Conservation (phyloP, 35 echinoderm and acorn worm genomes). For the Diadema setosum region DNA sequence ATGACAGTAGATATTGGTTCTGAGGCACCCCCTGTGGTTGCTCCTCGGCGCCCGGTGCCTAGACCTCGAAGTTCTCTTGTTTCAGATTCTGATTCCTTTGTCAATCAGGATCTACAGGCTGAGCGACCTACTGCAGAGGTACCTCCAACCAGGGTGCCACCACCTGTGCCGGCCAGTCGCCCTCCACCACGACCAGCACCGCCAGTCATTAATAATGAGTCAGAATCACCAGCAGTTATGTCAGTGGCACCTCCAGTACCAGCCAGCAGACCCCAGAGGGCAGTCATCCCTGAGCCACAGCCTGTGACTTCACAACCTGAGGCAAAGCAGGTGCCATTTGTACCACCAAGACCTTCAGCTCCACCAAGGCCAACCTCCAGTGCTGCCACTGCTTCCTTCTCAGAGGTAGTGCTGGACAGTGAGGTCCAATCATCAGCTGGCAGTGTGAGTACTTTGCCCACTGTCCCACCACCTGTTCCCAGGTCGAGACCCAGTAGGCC, state of each 20-base stretch:
- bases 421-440: background rate
- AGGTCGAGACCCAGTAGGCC: background rate
- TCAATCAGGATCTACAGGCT: background rate
- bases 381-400: background rate
- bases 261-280: background rate
- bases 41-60: background rate
- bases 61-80: background rate
- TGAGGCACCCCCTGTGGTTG: background rate
- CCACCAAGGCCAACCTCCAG: background rate
- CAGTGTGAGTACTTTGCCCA: background rate
- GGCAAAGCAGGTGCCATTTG: background rate
- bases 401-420: background rate
- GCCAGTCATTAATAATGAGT: background rate
- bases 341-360: conserved; percentile 7
- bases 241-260: conserved; percentile 4
- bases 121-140: background rate
- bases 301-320: background rate
- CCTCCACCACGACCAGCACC: background rate
- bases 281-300: background rate
- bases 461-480: background rate
- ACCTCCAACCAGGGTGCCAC: background rate
- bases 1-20: background rate
- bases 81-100: background rate
- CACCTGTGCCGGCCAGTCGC: background rate
- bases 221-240: background rate